Conservation (phyloP, 2,888 invertebrate genomes). For the Bimastos eiseni region DNA sequence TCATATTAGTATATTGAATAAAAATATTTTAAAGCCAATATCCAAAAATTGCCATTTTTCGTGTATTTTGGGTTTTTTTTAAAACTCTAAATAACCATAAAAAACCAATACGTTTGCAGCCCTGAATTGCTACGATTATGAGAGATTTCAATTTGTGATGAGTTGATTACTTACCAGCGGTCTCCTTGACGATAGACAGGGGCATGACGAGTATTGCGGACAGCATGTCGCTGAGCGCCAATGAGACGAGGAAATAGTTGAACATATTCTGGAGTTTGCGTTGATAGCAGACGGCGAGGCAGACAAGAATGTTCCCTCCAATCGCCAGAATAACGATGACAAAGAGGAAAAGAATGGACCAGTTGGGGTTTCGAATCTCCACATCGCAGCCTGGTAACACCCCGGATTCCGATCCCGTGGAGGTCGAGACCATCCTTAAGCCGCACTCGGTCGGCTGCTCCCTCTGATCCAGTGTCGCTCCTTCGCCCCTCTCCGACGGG, state of each 20-base stretch:
- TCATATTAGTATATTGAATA: too few relatives aligned
- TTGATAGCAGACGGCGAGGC: constrained; percentile 47
- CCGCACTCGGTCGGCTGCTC: not conserved
- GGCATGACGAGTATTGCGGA: constrained; percentile 46
- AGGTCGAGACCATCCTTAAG: not conserved
- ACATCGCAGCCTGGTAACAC: not conserved
- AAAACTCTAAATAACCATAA: too few relatives aligned
- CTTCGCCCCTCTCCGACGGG: not conserved
- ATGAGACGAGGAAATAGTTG: constrained; percentile 49
- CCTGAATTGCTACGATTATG: too few relatives aligned
- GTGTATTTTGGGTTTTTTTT: too few relatives aligned
- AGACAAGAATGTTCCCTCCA: constrained; percentile 48
- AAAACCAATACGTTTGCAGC: too few relatives aligned
- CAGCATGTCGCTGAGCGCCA: constrained; percentile 47
- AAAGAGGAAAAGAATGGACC: constrained; percentile 45
- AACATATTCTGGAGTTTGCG: constrained; percentile 48
- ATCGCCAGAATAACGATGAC: constrained; percentile 46
- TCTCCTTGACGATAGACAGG: constrained; percentile 44
- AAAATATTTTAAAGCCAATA: too few relatives aligned
- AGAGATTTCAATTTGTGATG: too few relatives aligned
- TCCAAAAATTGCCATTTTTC: too few relatives aligned
- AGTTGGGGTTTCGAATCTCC: constrained; percentile 38
- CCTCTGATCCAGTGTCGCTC: not conserved
- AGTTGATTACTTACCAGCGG: constrained; percentile 39
- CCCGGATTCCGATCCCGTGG: not conserved